Percentiles rank a stretch among this genome's conserved stretches.
phyloP scores from a whole-genome alignment of 2,797 vertebrate genomes.

The Neopelma chrysocephalum region DNA sequence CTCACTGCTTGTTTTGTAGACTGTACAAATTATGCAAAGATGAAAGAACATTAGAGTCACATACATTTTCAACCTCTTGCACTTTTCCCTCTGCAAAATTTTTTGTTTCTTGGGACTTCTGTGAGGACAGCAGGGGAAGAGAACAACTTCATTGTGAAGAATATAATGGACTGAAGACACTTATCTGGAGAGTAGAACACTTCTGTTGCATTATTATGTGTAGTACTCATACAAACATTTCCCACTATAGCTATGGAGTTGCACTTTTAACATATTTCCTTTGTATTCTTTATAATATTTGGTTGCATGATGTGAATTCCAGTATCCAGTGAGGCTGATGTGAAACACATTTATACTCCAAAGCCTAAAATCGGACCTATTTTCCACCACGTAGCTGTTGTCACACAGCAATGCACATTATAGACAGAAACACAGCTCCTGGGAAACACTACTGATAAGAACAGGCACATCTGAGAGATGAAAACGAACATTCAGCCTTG shows the following conservation, averaged over 20 bases:
- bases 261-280: not conserved
- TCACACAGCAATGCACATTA: not conserved
- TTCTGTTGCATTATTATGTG: not conserved
- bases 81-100: not conserved
- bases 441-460: not conserved
- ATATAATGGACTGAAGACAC: not conserved
- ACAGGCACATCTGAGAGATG: not conserved
- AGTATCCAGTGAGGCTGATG: not conserved
- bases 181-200: not conserved
- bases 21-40: not conserved
- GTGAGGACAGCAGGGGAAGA: not conserved
- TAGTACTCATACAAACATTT: not conserved
- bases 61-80: not conserved
- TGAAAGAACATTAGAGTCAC: not conserved
- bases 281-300: not conserved
- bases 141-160: not conserved
- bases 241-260: not conserved
- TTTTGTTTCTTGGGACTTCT: not conserved
- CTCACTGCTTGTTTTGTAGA: not conserved
- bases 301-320: not conserved
- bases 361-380: not conserved
- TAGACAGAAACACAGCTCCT: not conserved
- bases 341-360: not conserved
- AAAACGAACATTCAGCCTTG: slow-evolving; percentile 13
- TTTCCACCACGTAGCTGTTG: not conserved